These are phyloP conservation scores for Beaufortia kweichowensis DNA, from an alignment of 2,113 vertebrate genomes.

Conservation along the genomic window DNA sequence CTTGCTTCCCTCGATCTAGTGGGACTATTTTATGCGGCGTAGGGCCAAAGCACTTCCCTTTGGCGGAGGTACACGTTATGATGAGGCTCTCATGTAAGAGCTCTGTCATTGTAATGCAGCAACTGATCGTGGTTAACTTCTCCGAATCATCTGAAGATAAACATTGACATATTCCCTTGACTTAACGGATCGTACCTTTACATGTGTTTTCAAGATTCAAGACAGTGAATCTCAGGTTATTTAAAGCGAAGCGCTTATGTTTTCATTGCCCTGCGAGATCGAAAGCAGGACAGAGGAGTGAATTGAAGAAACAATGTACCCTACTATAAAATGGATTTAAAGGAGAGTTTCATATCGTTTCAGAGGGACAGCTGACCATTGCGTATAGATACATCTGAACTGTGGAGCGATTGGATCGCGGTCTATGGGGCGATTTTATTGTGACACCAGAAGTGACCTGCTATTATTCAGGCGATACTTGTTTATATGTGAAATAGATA, in stretches of 20 bases:
- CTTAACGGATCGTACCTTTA: not conserved
- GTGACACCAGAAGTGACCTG: not conserved
- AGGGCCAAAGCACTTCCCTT: slow-evolving; percentile 1
- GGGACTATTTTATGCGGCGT: slow-evolving; percentile 44
- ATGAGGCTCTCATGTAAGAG: slow-evolving; percentile 21
- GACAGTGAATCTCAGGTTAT: not conserved
- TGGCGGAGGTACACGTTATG: slow-evolving; percentile 46
- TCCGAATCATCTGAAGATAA: not conserved
- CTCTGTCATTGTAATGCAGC: slow-evolving; percentile 42
- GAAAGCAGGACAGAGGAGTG: slow-evolving; percentile 23
- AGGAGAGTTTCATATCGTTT: not conserved
- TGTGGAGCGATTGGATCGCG: not conserved
- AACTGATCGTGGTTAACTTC: not conserved
- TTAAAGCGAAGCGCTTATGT: not conserved
- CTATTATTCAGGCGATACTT: not conserved
- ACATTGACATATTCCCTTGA: not conserved
- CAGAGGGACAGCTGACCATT: slow-evolving; percentile 4
- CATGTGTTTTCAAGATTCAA: not conserved
- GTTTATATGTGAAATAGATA: not conserved
- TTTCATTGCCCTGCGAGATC: not conserved
- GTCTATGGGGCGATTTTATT: not conserved
- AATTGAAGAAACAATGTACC: slow-evolving; percentile 13
- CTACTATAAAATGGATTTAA: not conserved
- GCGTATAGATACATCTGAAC: not conserved
- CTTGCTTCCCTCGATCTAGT: not conserved